These are phyloP conservation scores for Chesias legatella DNA, from an alignment of 2,888 invertebrate genomes.

Conservation along the genomic window DNA sequence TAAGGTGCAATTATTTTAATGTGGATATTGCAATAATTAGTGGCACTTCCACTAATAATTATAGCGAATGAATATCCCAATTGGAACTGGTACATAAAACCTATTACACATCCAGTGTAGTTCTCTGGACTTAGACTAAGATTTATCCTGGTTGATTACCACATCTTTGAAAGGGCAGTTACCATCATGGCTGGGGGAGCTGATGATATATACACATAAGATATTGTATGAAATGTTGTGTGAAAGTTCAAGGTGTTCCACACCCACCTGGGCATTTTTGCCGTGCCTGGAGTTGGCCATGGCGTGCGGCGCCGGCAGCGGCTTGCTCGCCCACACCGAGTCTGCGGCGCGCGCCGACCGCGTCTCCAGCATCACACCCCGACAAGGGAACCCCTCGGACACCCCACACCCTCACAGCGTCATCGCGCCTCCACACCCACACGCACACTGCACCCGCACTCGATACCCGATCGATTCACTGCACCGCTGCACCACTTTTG, in stretches of 20 bases:
- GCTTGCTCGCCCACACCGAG: conserved; percentile 83
- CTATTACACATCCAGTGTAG: too few species aligned
- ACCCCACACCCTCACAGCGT: conserved; percentile 52
- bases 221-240: neutral
- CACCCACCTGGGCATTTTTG: conserved; percentile 84
- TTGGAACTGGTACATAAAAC: too few species aligned
- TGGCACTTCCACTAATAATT: too few species aligned
- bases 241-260: conserved; percentile 8
- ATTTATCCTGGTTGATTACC: conserved; percentile 1
- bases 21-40: neutral
- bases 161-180: neutral
- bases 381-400: conserved; percentile 44
- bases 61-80: too few species aligned
- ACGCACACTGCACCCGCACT: conserved; percentile 49
- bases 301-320: conserved; percentile 79
- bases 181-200: conserved; percentile 1
- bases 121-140: conserved; percentile 6
- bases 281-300: conserved; percentile 82
- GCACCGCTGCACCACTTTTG: conserved; percentile 48
- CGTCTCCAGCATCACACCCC: conserved; percentile 85
- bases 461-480: conserved; percentile 36
- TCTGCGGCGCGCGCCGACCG: conserved; percentile 88
- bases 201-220: neutral
- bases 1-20: too few species aligned
- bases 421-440: conserved; percentile 21